Evolutionary conservation across 2,113 vertebrate genomes (phyloP), one percentile per base, ranked within the genome.

Genomic region (Atrichornis clamosus): DNA sequence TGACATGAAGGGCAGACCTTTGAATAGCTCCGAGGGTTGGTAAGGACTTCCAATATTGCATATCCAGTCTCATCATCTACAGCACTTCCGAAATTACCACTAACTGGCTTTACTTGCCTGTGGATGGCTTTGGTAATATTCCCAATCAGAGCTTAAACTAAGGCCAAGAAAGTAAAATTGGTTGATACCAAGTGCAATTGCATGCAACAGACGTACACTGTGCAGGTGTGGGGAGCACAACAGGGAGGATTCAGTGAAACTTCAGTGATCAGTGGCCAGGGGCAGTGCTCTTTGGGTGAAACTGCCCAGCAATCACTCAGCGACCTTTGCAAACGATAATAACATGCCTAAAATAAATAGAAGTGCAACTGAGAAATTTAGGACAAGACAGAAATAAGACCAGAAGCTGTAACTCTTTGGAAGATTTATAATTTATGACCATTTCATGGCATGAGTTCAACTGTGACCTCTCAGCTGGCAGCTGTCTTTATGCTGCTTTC

Each of bases 381-480:
- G 95, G 86, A 74, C 87, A 95, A 92, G 84, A 59, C 95, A 97
- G 96, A 97, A 97, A 97, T 96, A 96, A 93, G 94, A 97, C 73
- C 81, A 93, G 93, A 95, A 95, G 95, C 95, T 97, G 93, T 90
- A 90, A 78, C 81, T 88, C 88, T 94, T 95, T 68, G 63, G 92
- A 92, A 98, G 96, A 98, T 98, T 97, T 98, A 98, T 98, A 98
- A 97, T 98, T 97, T 98, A 98, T 98, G 97, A 97, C 93, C 93
- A 56, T 98, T 98, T 97, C 96, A 96, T 97, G 98, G 98, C 97
- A 98, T 68, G 90, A 92, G 95, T 97, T 98, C 98, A 98, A 88
- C 95, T 96, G 96, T 82, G 97, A 96, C 97, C 97, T 98, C 95
- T 97, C 95, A 93, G 92, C 84, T 97, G 91, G 95, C 98, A 99